Evolutionary conservation across 2,113 vertebrate species (phyloP).

Genomic region (Kobus ellipsiprymnus): DNA sequence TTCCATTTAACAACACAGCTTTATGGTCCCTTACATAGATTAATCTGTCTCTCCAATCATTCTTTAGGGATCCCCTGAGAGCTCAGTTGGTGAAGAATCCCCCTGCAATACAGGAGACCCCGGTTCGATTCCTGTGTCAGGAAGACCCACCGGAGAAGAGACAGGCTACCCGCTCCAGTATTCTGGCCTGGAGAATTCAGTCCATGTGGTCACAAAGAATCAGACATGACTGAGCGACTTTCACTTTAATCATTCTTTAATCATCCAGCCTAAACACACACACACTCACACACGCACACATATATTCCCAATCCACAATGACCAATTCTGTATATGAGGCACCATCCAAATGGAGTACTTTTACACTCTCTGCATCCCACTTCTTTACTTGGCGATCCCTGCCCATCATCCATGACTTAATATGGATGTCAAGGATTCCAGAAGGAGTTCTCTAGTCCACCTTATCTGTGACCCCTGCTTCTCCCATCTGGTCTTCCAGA

Average conservation of each 20-base stretch:
- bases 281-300: background rate
- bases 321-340: background rate
- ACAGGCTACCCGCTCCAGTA: background rate
- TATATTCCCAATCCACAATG: background rate
- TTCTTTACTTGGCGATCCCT: background rate
- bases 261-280: background rate
- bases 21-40: background rate
- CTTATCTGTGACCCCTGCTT: background rate
- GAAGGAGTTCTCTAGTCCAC: too few relatives aligned
- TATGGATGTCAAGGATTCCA: background rate
- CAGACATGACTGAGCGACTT: background rate
- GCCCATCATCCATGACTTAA: background rate
- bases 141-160: accelerated
- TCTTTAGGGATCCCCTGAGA: background rate
- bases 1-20: background rate
- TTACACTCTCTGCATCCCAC: background rate
- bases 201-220: background rate
- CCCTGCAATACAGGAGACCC: background rate
- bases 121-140: background rate
- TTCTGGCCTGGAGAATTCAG: background rate
- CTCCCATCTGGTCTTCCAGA: background rate
- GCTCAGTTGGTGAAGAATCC: background rate
- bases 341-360: background rate
- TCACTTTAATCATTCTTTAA: background rate
- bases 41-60: background rate